Evolutionary conservation across 2,888 invertebrate species (phyloP).

Genomic region (Troides oblongomaculatus): DNA sequence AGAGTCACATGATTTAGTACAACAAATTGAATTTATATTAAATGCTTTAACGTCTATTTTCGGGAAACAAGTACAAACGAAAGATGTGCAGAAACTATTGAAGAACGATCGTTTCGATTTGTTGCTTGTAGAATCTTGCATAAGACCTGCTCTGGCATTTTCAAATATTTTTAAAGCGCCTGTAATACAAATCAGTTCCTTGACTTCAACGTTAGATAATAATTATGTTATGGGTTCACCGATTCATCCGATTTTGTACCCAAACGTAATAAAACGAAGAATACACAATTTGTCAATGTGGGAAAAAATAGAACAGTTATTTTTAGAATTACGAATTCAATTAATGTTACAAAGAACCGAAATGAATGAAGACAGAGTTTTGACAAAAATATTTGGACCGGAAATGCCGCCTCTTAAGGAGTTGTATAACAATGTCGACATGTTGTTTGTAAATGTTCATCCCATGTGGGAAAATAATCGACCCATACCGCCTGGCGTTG

Average conservation of each 20-base stretch:
- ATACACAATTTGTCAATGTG: conserved; percentile 39
- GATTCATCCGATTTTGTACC: conserved; percentile 43
- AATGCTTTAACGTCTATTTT: conserved; percentile 16
- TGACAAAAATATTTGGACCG: conserved; percentile 29
- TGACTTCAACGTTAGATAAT: conserved; percentile 27
- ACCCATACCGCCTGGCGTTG: conserved; percentile 55
- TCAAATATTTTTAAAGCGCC: conserved; percentile 37
- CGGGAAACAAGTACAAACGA: conserved; percentile 36
- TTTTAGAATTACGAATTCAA: conserved; percentile 28
- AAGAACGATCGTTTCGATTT: conserved; percentile 37
- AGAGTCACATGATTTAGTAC: too few relatives aligned
- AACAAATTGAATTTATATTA: too few relatives aligned
- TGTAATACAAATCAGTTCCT: conserved; percentile 37
- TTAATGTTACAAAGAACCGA: neutral
- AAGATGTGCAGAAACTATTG: conserved; percentile 39
- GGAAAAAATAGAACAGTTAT: conserved; percentile 41
- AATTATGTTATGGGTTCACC: conserved; percentile 34
- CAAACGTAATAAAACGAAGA: conserved; percentile 34
- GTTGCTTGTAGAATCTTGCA: conserved; percentile 35
- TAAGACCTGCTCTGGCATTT: conserved; percentile 32
- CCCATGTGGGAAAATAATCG: conserved; percentile 50
- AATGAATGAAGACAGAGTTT: conserved; percentile 12
- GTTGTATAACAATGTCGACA: conserved; percentile 43
- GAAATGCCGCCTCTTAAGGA: conserved; percentile 36
- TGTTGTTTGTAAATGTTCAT: conserved; percentile 61